phyloP scores from a whole-genome alignment of 37 sponge, comb jelly and placozoan species.

The Halichondria panicea region DNA sequence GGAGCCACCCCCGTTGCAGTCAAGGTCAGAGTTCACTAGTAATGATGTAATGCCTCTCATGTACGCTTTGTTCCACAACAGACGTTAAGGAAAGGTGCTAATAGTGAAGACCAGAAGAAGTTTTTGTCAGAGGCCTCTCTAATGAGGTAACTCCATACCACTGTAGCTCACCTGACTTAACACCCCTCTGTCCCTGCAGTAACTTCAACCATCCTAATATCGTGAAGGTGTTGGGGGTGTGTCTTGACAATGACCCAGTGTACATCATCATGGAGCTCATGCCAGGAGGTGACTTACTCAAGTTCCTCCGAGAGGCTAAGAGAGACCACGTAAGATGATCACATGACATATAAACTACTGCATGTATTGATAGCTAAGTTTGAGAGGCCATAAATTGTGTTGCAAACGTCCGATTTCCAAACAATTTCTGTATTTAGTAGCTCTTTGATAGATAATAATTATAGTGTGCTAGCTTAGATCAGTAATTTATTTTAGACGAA shows the following conservation, averaged over 20 bases:
- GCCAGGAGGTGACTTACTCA: slow-evolving; percentile 79
- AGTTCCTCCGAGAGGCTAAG: slow-evolving; percentile 75
- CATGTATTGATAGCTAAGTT: not conserved
- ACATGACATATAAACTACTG: not conserved
- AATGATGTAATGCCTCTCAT: no score
- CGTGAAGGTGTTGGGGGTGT: slow-evolving; percentile 72
- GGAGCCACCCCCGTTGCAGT: slow-evolving; percentile 73
- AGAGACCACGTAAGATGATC: slow-evolving; percentile 43
- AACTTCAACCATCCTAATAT: slow-evolving; percentile 83
- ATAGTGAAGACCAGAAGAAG: slow-evolving; percentile 56
- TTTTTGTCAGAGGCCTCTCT: slow-evolving; percentile 79
- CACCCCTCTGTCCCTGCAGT: slow-evolving; percentile 20
- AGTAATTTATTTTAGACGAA: no score
- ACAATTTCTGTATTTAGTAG: not conserved
- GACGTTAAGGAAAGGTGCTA: slow-evolving; percentile 69
- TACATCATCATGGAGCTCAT: slow-evolving; percentile 90
- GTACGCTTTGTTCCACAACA: slow-evolving; percentile 1
- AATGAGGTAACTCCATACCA: slow-evolving; percentile 57
- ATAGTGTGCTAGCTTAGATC: not conserved
- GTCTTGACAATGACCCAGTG: slow-evolving; percentile 77
- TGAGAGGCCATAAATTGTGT: not conserved
- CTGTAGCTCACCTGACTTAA: no score
- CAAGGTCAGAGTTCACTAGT: slow-evolving; percentile 56
- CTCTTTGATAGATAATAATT: not conserved
- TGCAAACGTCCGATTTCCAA: not conserved